phyloP scores from a whole-genome alignment of 2,113 vertebrate genomes.

The Pygoscelis antarcticus region DNA sequence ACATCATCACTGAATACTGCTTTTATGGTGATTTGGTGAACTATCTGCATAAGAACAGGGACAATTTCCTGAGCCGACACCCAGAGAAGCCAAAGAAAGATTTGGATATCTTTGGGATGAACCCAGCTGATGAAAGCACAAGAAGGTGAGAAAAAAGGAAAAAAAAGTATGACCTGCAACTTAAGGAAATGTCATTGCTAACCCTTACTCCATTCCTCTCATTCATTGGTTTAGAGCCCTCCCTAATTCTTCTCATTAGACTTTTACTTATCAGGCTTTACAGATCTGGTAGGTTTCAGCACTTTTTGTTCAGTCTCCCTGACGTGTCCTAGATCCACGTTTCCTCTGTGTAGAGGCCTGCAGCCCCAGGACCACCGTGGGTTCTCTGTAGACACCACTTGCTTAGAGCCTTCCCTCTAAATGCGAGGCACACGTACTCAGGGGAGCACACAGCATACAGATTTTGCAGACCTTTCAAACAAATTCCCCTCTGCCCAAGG shows the following conservation, averaged over 20 bases:
- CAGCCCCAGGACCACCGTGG: not conserved
- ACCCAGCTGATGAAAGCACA: conserved; percentile 92
- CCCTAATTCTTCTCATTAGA: not conserved
- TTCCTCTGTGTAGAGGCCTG: not conserved
- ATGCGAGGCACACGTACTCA: too few species aligned
- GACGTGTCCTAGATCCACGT: not conserved
- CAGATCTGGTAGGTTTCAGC: not conserved
- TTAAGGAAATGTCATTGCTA: not conserved
- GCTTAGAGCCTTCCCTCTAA: too few species aligned
- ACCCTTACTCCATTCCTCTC: not conserved
- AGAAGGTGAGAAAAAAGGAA: conserved; percentile 79
- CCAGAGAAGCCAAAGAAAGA: conserved; percentile 94
- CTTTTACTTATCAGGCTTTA: not conserved
- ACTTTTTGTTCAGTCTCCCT: not conserved
- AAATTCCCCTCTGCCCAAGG: too few species aligned
- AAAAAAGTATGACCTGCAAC: accelerated
- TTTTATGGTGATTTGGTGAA: conserved; percentile 98
- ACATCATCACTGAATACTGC: conserved; percentile 98
- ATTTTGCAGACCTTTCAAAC: too few species aligned
- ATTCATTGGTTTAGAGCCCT: not conserved
- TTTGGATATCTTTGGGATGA: conserved; percentile 95
- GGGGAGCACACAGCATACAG: too few species aligned
- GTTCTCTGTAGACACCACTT: not conserved
- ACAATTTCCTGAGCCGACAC: conserved; percentile 87
- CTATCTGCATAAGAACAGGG: conserved; percentile 96